Evolutionary conservation across 1,140 invertebrate species (phyloP), one percentile per base, ranked within the genome.

Genomic region (Plectrocnemia conspersa): DNA sequence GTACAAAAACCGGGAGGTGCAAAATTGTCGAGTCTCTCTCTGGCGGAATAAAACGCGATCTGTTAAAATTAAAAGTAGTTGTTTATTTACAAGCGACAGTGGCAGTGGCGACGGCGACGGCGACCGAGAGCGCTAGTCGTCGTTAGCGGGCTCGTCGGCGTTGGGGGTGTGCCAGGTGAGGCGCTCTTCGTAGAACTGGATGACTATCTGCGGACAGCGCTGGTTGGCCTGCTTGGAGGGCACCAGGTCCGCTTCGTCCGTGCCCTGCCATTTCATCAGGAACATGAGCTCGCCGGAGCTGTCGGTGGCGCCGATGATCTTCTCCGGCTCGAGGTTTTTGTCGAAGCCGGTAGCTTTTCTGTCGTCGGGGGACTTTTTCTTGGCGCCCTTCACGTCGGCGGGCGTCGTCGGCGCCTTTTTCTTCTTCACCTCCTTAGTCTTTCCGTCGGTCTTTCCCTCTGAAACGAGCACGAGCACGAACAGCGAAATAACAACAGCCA

Each of bases 191-290:
- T 97, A 97, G 67, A 98, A 98, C 64, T 88, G 83, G 42, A 97
- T 98, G 0, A 98, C 94, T 40, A 97, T 86, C 70, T 97, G 93
- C 4, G 94, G 94, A 69, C 93, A 97, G 52, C 85, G 84, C 1
- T 88, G 78, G 70, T 97, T 97, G 0, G 94, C 94, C 64, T 91
- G 83, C 64, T 89, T 83, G 0, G 94, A 89, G 9, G 92, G 87
- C 1, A 97, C 93, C 22, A 97, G 71, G 69, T 97, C 94, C 0
- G 93, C 93, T 68, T 97, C 93, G 69, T 97, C 93, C 7, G 88
- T 91, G 45, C 91, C 91, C 71, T 94, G 93, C 93, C 93, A 98
- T 71, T 97, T 97, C 87, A 98, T 96, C 0, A 98, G 75, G 69
- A 97, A 97, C 91, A 97, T 95, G 0, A 98, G 71, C 69, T 96